Conservation (phyloP, 2,113 vertebrate species). For the Pollachius pollachius region DNA sequence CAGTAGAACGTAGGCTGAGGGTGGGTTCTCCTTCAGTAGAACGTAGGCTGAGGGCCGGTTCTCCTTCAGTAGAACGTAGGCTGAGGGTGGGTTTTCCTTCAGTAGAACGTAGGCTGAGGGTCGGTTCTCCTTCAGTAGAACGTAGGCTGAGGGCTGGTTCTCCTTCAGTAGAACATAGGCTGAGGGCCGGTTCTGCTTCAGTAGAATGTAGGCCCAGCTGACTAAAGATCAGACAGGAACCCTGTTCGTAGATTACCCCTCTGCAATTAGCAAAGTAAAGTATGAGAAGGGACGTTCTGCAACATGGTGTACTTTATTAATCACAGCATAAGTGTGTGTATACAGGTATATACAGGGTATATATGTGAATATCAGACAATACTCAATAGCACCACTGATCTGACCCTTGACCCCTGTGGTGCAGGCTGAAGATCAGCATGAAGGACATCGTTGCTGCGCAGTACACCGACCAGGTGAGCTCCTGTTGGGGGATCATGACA, state of each 20-base stretch:
- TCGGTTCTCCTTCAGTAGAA: conserved; percentile 33
- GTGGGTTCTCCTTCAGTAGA: conserved; percentile 49
- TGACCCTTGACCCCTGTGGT: conserved; percentile 6
- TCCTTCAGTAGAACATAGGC: no score
- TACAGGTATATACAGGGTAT: no score
- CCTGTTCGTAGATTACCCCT: no score
- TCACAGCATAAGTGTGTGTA: no score
- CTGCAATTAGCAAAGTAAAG: no score
- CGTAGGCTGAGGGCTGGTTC: background rate
- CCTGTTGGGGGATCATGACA: background rate
- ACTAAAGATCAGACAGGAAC: no score
- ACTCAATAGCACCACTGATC: no score
- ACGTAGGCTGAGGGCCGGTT: background rate
- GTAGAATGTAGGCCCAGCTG: no score
- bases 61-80: no score
- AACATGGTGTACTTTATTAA: no score
- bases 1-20: conserved; percentile 21
- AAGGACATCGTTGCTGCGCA: conserved; percentile 77
- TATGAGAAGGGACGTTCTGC: no score
- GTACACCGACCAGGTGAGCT: conserved; percentile 81
- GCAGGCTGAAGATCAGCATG: conserved; percentile 83
- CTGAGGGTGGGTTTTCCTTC: conserved; percentile 59
- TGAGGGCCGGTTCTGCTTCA: conserved; percentile 59
- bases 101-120: conserved; percentile 42
- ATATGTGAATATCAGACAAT: background rate